Conservation (phyloP, 2,888 invertebrate species). For the Amphipoea oculea region DNA sequence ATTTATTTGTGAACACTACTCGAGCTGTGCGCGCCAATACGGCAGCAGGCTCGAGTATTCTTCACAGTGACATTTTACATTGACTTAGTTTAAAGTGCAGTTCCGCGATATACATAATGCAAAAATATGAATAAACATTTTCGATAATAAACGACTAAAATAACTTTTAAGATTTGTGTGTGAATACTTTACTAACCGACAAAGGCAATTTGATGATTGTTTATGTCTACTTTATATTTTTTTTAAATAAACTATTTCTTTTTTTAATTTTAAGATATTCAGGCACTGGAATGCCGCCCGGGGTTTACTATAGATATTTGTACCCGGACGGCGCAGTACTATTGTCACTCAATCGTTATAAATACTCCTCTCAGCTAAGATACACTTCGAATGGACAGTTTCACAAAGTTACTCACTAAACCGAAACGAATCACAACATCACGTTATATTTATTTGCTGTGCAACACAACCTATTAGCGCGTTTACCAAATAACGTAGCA, state of each 20-base stretch:
- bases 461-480: constrained; percentile 79
- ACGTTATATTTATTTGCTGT: constrained; percentile 73
- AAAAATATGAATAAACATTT: constrained; percentile 74
- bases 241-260: constrained; percentile 64
- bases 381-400: constrained; percentile 56
- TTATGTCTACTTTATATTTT: constrained; percentile 65
- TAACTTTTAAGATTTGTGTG: constrained; percentile 64
- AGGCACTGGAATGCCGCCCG: constrained; percentile 77
- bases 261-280: constrained; percentile 67
- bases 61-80: constrained; percentile 74
- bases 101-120: constrained; percentile 74
- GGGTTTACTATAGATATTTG: constrained; percentile 52
- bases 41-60: constrained; percentile 63
- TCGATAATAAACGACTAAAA: constrained; percentile 70
- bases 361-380: constrained; percentile 61
- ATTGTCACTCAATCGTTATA: constrained; percentile 64
- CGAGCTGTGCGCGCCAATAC: constrained; percentile 18
- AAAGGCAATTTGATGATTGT: constrained; percentile 73
- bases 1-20: constrained; percentile 71
- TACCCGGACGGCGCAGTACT: constrained; percentile 61
- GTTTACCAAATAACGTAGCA: constrained; percentile 72
- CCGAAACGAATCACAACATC: constrained; percentile 77
- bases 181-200: constrained; percentile 70
- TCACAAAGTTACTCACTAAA: constrained; percentile 58
- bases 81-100: constrained; percentile 73